Evolutionary conservation across 1,140 invertebrate species (phyloP).

Genomic region (Leptinotarsa texana): DNA sequence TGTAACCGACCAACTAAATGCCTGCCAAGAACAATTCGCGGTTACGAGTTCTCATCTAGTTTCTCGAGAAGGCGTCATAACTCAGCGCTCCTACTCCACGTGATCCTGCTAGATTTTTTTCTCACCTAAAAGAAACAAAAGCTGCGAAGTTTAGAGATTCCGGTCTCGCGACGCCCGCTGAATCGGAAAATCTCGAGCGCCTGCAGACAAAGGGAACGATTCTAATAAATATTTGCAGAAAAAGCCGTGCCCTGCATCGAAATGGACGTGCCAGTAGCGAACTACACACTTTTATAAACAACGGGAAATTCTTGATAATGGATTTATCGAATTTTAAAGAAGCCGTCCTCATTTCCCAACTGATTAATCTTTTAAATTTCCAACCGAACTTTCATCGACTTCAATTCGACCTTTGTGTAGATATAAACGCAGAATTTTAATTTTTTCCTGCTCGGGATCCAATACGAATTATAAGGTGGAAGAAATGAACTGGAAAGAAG

Average conservation of each 20-base stretch:
- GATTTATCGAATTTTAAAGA: slow-evolving; percentile 32
- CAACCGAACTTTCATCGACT: slow-evolving; percentile 9
- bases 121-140: slow-evolving; percentile 31
- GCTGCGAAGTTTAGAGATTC: slow-evolving; percentile 34
- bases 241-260: slow-evolving; percentile 31
- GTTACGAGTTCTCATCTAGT: not conserved
- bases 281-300: slow-evolving; percentile 31
- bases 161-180: slow-evolving; percentile 36
- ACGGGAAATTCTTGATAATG: slow-evolving; percentile 27
- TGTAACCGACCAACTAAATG: not conserved
- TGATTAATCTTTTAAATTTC: slow-evolving; percentile 18
- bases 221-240: slow-evolving; percentile 42
- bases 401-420: not conserved
- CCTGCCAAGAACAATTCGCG: not conserved
- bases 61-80: not conserved
- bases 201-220: slow-evolving; percentile 39
- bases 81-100: not conserved
- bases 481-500: too few species aligned
- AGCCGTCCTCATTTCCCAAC: not conserved
- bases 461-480: not conserved
- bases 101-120: slow-evolving; percentile 1
- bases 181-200: slow-evolving; percentile 42
- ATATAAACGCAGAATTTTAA: not conserved
- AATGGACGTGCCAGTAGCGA: slow-evolving; percentile 22
- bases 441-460: not conserved